These are phyloP conservation scores for Nudaria mundana DNA, from an alignment of 2,888 invertebrate species.

Conservation along the genomic window DNA sequence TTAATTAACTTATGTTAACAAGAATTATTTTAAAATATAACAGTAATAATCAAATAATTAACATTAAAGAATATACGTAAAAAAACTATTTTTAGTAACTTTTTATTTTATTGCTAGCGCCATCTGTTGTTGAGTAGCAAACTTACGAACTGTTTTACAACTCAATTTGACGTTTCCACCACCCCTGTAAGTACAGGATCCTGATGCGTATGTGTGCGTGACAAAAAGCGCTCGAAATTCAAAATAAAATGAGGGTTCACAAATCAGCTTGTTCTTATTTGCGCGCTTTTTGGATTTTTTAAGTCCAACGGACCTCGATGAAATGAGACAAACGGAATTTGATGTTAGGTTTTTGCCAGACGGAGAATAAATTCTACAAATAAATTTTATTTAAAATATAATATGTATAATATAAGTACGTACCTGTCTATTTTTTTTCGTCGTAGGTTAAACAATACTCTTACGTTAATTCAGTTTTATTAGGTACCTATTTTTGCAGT, in stretches of 20 bases:
- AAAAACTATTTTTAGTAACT: too few species aligned
- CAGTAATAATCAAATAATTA: neutral
- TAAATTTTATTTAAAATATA: too few species aligned
- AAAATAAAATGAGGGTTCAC: conserved; percentile 23
- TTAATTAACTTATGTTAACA: neutral
- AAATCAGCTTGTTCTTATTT: conserved; percentile 7
- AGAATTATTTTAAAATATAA: neutral
- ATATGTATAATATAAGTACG: too few species aligned
- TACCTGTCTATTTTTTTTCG: too few species aligned
- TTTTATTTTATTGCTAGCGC: conserved; percentile 21
- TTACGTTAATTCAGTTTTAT: too few species aligned
- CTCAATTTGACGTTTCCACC: conserved; percentile 27
- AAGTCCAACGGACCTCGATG: too few species aligned
- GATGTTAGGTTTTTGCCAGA: too few species aligned
- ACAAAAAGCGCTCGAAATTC: conserved; percentile 55
- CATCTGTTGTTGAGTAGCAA: conserved; percentile 54
- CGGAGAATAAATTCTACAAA: too few species aligned
- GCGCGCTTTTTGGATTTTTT: conserved; percentile 1
- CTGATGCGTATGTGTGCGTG: conserved; percentile 49
- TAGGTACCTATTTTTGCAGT: too few species aligned
- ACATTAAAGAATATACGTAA: neutral
- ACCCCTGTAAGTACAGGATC: conserved; percentile 30
- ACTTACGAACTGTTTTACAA: conserved; percentile 49
- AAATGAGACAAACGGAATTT: too few species aligned
- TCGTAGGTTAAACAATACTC: too few species aligned